Conservation (phyloP, 1,140 invertebrate genomes). For the Thalassaphorura encarpata region DNA sequence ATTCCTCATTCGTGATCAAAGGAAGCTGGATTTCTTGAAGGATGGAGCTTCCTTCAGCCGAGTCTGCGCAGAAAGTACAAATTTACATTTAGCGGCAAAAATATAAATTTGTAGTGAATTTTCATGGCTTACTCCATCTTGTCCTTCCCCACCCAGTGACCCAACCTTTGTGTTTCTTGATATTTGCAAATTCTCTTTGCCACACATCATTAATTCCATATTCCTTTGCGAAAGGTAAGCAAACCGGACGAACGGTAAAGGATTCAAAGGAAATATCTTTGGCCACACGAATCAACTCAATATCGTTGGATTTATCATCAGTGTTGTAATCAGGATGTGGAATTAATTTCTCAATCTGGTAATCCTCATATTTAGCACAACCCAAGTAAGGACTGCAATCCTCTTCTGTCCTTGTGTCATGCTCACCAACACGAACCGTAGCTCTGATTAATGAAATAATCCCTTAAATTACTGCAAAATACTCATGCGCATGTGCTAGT, state of each 20-base stretch:
- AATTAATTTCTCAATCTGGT: conserved; percentile 27
- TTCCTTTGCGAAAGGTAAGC: conserved; percentile 16
- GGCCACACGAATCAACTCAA: conserved; percentile 24
- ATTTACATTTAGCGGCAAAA: neutral
- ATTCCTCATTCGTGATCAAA: conserved; percentile 21
- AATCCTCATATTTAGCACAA: conserved; percentile 16
- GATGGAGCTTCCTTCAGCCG: conserved; percentile 15
- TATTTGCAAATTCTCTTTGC: neutral
- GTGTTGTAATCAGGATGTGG: conserved; percentile 22
- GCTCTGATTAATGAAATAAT: conserved; percentile 42
- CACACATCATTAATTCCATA: neutral
- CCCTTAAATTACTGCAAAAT: too few relatives aligned
- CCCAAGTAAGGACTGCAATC: conserved; percentile 47
- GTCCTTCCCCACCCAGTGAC: conserved; percentile 19
- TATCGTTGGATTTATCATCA: conserved; percentile 26
- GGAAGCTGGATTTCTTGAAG: conserved; percentile 22
- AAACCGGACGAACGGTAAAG: conserved; percentile 18
- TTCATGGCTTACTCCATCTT: conserved; percentile 24
- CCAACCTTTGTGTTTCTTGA: neutral
- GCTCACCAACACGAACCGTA: conserved; percentile 52
- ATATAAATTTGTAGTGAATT: neutral
- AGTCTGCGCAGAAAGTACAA: neutral
- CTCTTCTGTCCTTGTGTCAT: conserved; percentile 44
- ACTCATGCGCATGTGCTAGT: too few relatives aligned
- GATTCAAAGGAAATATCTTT: conserved; percentile 25